Base-by-base conservation (phyloP, 1,140 invertebrate genomes). In the Oncopeltus fasciatus region DNA sequence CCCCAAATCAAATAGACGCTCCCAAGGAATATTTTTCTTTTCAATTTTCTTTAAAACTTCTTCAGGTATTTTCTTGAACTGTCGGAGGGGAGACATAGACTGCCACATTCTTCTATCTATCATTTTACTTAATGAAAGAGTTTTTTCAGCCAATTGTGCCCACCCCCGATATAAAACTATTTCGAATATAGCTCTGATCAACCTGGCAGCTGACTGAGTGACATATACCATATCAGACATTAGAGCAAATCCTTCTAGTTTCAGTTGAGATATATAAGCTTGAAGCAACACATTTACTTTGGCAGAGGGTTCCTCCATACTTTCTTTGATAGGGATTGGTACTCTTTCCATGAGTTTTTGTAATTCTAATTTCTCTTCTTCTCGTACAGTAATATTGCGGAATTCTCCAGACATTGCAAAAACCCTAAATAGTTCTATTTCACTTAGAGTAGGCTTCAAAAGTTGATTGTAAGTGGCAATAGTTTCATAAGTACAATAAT, bases 151-250 rank as follows among this genome's bases (percentile, higher is more conserved):
- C 28, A 99, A 72, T 70, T 97, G 92, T 0, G 96, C 97, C 97
- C 97, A 99, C 20, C 95, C 95, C 68, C 89, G 74, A 67, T 84
- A 83, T 16, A 87, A 71, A 11, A 87, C 80, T 67, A 99, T 99
- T 77, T 99, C 97, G 76, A 90, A 99, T 59, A 99, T 95, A 1
- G 97, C 96, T 67, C 97, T 76, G 80, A 99, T 90, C 4, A 99
- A 77, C 59, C 97, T 79, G 2, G 90, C 86, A 0, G 97, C 97
- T 4, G 94, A 98, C 74, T 99, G 97, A 0, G 96, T 98, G 0
- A 99, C 92, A 71, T 93, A 99, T 0, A 99, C 93, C 96, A 99
- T 99, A 74, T 99, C 97, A 0, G 94, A 90, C 90, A 98, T 96
- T 2, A 99, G 75, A 1, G 95, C 95, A 74, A 99, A 98, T 14